Conservation (phyloP, 2,888 invertebrate genomes). For the Falcaria lacertinaria region DNA sequence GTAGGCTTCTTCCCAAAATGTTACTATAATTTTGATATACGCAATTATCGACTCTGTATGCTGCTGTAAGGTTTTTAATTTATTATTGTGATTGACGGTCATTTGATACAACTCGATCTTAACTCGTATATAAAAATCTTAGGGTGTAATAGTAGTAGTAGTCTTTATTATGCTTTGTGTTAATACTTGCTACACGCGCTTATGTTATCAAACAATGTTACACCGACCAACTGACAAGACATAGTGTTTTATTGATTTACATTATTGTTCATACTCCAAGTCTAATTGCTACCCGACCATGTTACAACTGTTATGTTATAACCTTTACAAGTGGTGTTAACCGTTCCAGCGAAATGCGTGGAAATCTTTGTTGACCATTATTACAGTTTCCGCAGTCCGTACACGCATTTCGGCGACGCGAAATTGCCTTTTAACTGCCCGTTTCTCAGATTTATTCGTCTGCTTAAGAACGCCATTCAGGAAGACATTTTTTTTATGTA, state of each 20-base stretch:
- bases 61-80: no score
- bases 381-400: conserved; percentile 18
- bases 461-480: conserved; percentile 21
- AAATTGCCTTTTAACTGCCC: conserved; percentile 37
- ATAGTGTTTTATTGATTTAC: conserved; percentile 32
- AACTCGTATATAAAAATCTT: no score
- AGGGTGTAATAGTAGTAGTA: not conserved
- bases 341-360: conserved; percentile 6
- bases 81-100: no score
- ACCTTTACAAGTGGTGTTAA: conserved; percentile 6
- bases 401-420: conserved; percentile 35
- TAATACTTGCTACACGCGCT: not conserved
- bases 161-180: conserved; percentile 2
- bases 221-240: conserved; percentile 23
- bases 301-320: conserved; percentile 14
- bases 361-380: conserved; percentile 18
- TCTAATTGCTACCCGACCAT: conserved; percentile 17
- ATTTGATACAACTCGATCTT: no score
- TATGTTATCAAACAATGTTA: conserved; percentile 10
- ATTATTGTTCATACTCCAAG: conserved; percentile 23
- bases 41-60: no score
- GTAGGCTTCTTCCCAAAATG: no score
- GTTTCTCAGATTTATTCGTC: conserved; percentile 41
- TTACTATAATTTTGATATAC: no score
- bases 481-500: not conserved